Conservation (phyloP, 2,113 vertebrate species). For the Dermatemys mawii region DNA sequence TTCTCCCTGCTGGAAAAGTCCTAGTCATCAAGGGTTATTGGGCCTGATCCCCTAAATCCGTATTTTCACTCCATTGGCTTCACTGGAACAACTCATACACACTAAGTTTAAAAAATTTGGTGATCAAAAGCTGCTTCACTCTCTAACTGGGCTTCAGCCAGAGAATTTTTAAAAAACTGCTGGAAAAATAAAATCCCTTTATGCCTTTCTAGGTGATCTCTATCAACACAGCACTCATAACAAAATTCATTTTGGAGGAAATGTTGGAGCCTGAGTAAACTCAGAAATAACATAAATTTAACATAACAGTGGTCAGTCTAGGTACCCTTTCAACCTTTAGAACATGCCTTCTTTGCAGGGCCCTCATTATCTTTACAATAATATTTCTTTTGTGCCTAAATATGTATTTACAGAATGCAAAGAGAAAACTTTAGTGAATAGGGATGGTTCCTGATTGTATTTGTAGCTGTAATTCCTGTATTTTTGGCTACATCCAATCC, state of each 20-base stretch:
- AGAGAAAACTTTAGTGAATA: neutral
- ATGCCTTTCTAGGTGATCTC: neutral
- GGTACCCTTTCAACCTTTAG: neutral
- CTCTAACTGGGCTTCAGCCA: neutral
- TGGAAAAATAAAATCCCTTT: neutral
- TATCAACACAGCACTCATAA: fast-evolving
- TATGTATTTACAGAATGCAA: neutral
- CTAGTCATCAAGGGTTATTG: neutral
- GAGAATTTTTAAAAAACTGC: neutral
- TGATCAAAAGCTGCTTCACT: neutral
- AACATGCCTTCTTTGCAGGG: neutral
- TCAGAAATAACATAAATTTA: neutral
- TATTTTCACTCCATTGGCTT: fast-evolving
- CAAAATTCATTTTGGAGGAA: neutral
- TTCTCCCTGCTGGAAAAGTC: neutral
- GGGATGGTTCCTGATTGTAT: neutral
- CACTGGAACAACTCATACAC: neutral
- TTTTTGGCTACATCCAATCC: neutral
- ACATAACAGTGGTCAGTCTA: neutral
- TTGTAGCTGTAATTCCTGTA: neutral
- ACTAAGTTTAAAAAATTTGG: neutral
- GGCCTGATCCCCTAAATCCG: neutral
- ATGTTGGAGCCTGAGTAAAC: neutral
- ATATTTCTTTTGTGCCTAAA: neutral
- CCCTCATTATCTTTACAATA: neutral